Conservation (phyloP, 2,113 vertebrate genomes). For the Embiotoca jacksoni region DNA sequence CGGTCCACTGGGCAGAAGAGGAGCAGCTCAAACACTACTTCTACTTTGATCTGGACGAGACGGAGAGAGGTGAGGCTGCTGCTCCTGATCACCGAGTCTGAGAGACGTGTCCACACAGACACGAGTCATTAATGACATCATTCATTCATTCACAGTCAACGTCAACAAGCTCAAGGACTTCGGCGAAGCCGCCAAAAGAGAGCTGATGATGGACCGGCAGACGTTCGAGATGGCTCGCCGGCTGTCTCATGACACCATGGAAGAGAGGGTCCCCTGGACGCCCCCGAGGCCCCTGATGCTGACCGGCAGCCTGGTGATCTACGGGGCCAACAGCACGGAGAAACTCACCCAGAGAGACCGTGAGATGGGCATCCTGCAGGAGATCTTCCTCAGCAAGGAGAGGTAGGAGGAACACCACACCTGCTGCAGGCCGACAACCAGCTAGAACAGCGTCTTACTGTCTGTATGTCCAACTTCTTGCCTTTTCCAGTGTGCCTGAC, state of each 20-base stretch:
- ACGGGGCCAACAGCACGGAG: constrained; percentile 91
- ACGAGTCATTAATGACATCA: accelerated
- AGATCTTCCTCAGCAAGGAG: constrained; percentile 96
- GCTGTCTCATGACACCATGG: constrained; percentile 94
- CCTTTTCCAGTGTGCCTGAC: constrained; percentile 78
- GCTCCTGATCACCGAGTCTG: background rate
- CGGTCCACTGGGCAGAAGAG: constrained; percentile 94
- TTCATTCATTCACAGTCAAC: constrained; percentile 85
- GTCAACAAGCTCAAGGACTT: constrained; percentile 99
- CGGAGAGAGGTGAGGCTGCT: constrained; percentile 87
- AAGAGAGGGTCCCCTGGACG: constrained; percentile 92
- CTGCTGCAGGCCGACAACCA: too few relatives aligned
- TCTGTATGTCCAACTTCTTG: too few relatives aligned
- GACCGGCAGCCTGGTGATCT: constrained; percentile 82
- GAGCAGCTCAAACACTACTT: constrained; percentile 92
- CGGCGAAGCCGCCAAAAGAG: constrained; percentile 93
- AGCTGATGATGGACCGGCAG: constrained; percentile 93
- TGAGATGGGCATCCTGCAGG: constrained; percentile 95
- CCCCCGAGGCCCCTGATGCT: constrained; percentile 87
- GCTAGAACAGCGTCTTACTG: too few relatives aligned
- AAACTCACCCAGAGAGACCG: constrained; percentile 91
- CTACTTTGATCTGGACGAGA: constrained; percentile 96
- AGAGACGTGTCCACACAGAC: background rate
- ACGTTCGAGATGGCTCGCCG: constrained; percentile 94
- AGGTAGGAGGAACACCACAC: constrained; percentile 81